Evolutionary conservation across 2,113 vertebrate species (phyloP).

Genomic region (Hylia prasina): DNA sequence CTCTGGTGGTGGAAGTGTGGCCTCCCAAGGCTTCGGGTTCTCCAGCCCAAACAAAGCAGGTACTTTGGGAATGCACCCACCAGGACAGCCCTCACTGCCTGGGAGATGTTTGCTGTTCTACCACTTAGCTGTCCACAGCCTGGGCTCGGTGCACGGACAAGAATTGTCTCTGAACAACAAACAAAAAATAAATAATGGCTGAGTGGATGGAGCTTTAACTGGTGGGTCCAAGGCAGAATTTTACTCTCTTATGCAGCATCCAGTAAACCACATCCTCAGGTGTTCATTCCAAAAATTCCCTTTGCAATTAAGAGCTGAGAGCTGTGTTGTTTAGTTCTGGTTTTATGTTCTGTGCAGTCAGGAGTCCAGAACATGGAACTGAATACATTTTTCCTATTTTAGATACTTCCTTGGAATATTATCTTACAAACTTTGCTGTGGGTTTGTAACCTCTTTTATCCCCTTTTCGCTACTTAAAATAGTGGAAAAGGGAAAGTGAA

Average conservation of each 20-base stretch:
- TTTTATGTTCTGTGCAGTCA: neutral
- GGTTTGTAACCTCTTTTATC: neutral
- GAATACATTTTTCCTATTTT: neutral
- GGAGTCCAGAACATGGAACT: neutral
- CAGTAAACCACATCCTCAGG: neutral
- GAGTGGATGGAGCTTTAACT: neutral
- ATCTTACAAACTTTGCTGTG: neutral
- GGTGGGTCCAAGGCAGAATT: neutral
- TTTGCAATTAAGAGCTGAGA: neutral
- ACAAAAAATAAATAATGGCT: neutral
- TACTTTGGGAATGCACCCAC: slow-evolving; percentile 37
- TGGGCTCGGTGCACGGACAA: accelerated
- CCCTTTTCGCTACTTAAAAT: neutral
- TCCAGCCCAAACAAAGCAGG: slow-evolving; percentile 84
- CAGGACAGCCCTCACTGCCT: neutral
- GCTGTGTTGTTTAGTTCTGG: neutral
- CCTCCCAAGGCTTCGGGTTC: slow-evolving; percentile 93
- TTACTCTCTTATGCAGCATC: neutral
- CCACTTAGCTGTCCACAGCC: neutral
- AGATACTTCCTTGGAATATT: neutral
- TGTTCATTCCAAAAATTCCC: neutral
- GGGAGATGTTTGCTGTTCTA: neutral
- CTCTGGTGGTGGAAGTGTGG: slow-evolving; percentile 85
- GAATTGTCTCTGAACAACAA: neutral
- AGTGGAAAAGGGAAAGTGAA: neutral